These are phyloP conservation scores for Cryptotis parvus DNA, from an alignment of 2,113 vertebrate genomes.

Conservation along the genomic window DNA sequence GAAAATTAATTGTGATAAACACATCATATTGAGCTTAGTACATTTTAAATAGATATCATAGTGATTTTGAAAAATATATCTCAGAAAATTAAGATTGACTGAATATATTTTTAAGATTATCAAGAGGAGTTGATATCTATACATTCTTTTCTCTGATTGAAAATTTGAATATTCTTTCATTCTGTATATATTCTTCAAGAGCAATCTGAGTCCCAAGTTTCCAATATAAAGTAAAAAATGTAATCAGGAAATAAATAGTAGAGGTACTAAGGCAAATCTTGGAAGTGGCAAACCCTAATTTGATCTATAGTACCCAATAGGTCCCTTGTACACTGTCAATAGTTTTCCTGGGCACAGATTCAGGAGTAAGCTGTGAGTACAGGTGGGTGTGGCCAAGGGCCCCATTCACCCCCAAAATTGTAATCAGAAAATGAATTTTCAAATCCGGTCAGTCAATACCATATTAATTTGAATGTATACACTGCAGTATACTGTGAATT, in stretches of 20 bases:
- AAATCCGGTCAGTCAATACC: background rate
- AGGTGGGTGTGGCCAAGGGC: no score
- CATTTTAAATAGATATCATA: conserved; percentile 66
- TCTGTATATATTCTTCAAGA: conserved; percentile 40
- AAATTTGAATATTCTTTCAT: conserved; percentile 2
- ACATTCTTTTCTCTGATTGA: background rate
- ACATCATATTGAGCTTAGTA: conserved; percentile 48
- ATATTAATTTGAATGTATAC: background rate
- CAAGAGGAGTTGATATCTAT: background rate
- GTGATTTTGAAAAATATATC: conserved; percentile 58
- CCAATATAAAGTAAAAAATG: no score
- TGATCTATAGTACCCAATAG: no score
- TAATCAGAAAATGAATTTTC: background rate
- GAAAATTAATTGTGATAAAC: conserved; percentile 80
- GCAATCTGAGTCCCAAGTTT: background rate
- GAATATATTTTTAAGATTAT: conserved; percentile 38
- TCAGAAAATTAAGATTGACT: conserved; percentile 38
- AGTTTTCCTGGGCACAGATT: no score
- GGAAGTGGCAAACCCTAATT: no score
- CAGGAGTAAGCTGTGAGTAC: no score
- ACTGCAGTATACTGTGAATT: background rate
- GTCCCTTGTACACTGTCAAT: no score
- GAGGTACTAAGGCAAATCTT: no score
- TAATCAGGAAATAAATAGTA: no score
- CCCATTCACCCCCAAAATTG: no score